phyloP scores from a whole-genome alignment of 2,113 vertebrate species.

The Sander lucioperca region DNA sequence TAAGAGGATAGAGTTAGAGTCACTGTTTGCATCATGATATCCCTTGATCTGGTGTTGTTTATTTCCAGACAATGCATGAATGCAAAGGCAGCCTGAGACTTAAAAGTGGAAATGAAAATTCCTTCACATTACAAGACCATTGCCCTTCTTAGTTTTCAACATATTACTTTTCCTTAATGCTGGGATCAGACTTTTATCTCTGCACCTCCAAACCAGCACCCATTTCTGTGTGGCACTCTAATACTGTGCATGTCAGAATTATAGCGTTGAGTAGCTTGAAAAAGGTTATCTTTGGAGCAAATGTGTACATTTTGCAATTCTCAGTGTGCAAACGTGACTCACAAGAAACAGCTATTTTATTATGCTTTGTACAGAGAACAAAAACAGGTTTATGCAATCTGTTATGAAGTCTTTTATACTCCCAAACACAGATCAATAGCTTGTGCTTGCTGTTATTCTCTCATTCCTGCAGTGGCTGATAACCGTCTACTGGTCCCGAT shows the following conservation, averaged over 20 bases:
- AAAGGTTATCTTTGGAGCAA: conserved; percentile 17
- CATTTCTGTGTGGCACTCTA: not conserved
- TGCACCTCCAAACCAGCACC: not conserved
- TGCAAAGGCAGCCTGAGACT: conserved; percentile 15
- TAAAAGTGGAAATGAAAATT: conserved; percentile 10
- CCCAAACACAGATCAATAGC: conserved; percentile 59
- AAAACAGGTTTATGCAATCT: conserved; percentile 40
- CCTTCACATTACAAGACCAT: conserved; percentile 1
- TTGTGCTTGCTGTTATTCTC: conserved; percentile 38
- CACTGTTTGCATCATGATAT: conserved; percentile 21
- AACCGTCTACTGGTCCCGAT: conserved; percentile 68
- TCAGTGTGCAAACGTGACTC: conserved; percentile 47
- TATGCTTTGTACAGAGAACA: conserved; percentile 33
- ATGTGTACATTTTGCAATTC: conserved; percentile 52
- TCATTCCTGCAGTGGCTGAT: conserved; percentile 70
- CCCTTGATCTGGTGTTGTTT: conserved; percentile 43
- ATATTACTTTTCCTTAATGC: not conserved
- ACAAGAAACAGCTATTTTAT: conserved; percentile 56
- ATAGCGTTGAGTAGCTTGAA: conserved; percentile 15
- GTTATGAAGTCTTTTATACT: conserved; percentile 44
- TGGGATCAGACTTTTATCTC: not conserved
- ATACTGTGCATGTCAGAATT: not conserved
- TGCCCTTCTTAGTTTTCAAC: conserved; percentile 12
- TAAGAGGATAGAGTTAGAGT: conserved; percentile 10
- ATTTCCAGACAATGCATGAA: conserved; percentile 25